These are phyloP conservation scores for Anguilla marmorata DNA, from an alignment of 2,797 vertebrate genomes.

Conservation along the genomic window DNA sequence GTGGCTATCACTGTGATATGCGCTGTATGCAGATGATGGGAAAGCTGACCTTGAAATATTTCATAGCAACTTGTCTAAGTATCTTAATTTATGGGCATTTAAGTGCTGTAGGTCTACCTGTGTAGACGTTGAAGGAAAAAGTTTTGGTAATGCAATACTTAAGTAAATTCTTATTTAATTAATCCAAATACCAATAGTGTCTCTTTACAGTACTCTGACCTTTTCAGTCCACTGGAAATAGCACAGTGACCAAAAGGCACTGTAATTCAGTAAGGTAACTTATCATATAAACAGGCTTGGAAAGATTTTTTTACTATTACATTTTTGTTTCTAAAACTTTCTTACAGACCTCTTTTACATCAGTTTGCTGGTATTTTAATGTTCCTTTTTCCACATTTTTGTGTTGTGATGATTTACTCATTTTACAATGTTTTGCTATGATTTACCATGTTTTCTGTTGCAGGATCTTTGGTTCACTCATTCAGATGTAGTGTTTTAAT, in stretches of 20 bases:
- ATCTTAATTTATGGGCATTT: too few relatives aligned
- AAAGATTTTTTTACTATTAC: not conserved
- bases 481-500: constrained; percentile 9
- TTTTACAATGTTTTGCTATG: not conserved
- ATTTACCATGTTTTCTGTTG: not conserved
- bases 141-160: not conserved
- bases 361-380: not conserved
- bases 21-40: not conserved
- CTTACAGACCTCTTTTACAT: not conserved
- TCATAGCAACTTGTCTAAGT: too few relatives aligned
- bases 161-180: not conserved
- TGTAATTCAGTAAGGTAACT: not conserved
- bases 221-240: constrained; percentile 7
- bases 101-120: too few relatives aligned
- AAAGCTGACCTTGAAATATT: not conserved
- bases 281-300: not conserved
- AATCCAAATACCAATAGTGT: not conserved
- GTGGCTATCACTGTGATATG: not conserved
- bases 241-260: not conserved
- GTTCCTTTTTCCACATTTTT: not conserved
- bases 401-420: not conserved
- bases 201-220: not conserved
- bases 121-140: too few relatives aligned
- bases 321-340: not conserved
- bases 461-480: not conserved